These are phyloP conservation scores for Emydura subglobosa DNA, from an alignment of 2,113 vertebrate species.

Conservation along the genomic window DNA sequence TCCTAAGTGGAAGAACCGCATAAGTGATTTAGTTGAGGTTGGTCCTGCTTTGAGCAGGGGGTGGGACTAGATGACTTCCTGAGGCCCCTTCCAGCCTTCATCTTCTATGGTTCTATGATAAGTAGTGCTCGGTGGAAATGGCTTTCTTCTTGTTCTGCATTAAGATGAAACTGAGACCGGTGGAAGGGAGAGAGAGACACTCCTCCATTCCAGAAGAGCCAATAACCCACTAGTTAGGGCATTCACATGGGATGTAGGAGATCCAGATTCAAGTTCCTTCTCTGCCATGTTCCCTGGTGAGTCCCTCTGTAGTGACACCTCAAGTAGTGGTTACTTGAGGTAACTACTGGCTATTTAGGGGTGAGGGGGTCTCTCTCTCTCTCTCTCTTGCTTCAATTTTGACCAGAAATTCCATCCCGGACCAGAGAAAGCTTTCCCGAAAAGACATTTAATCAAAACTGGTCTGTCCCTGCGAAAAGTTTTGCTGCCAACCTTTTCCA, in stretches of 20 bases:
- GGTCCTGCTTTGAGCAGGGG: too few species aligned
- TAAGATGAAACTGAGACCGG: not conserved
- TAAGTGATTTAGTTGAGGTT: too few species aligned
- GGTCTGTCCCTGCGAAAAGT: not conserved
- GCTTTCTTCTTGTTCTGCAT: not conserved
- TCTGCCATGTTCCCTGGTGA: not conserved
- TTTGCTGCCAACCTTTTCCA: not conserved
- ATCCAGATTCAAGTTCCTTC: not conserved
- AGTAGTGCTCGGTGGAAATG: not conserved
- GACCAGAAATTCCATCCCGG: not conserved
- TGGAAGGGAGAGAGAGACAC: too few species aligned
- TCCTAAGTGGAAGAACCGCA: not conserved
- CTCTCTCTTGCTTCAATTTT: not conserved
- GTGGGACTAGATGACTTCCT: too few species aligned
- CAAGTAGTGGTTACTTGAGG: too few species aligned
- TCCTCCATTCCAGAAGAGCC: not conserved
- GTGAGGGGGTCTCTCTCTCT: not conserved
- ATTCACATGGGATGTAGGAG: not conserved
- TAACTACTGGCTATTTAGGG: not conserved
- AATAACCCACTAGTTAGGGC: not conserved
- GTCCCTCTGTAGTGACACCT: not conserved
- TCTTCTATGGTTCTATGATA: too few species aligned
- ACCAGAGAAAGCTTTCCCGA: not conserved
- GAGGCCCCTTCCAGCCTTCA: too few species aligned
- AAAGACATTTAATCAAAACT: not conserved